Base-by-base conservation (phyloP, 1,140 invertebrate genomes). In the Lutraria rhynchaena region DNA sequence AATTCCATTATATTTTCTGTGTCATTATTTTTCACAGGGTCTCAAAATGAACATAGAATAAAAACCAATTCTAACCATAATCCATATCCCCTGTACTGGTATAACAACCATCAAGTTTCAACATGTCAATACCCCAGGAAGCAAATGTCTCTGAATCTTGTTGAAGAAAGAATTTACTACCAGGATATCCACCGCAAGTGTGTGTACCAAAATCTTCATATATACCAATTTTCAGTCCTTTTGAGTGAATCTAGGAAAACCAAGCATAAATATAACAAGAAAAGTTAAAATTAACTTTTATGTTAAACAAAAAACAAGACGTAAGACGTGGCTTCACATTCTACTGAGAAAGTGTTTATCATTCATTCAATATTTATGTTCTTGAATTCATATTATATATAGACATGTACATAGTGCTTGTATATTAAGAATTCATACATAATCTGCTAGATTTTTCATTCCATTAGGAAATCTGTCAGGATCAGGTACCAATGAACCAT, bases 21-120 rank as follows among this genome's bases (percentile, higher is more conserved):
- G n/a, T n/a, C n/a, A n/a, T n/a, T n/a, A n/a, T n/a, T n/a, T n/a
- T n/a, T n/a, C n/a, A n/a, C n/a, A n/a, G n/a, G n/a, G n/a, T n/a
- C n/a, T n/a, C n/a, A n/a, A n/a, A n/a, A n/a, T n/a, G n/a, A n/a
- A n/a, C n/a, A n/a, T n/a, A n/a, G n/a, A n/a, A n/a, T n/a, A n/a
- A n/a, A n/a, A n/a, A n/a, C n/a, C n/a, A n/a, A n/a, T n/a, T n/a
- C n/a, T n/a, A n/a, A 76, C 74, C 74, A 77, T 51, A 77, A 22
- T 67, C 78, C 83, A 89, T 86, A 44, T 89, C 87, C 5, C 75
- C 55, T 31, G 96, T 95, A 85, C 97, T 94, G 0, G 97, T 95
- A 92, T 99, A 96, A 92, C 98, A 99, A 2, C 98, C 98, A 91
- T 99, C 98, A 77, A 99, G 91, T 92, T 99, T 99, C 0, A 99